phyloP scores from a whole-genome alignment of 2,888 invertebrate genomes.

The Nymphalis urticae region DNA sequence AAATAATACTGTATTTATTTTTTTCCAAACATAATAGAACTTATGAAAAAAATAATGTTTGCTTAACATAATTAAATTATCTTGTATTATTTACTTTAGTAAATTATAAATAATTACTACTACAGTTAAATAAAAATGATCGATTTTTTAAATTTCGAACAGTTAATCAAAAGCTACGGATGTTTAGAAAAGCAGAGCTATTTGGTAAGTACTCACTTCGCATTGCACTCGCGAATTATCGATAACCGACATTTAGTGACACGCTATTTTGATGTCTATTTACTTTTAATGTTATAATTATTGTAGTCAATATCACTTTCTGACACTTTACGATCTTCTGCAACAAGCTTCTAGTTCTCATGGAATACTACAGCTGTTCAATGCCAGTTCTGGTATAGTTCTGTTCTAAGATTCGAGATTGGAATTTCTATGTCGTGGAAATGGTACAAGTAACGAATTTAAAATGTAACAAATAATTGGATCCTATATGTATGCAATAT shows the following conservation, averaged over 20 bases:
- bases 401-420: background rate
- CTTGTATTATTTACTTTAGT: background rate
- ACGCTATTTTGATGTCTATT: too few species aligned
- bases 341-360: background rate
- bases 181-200: background rate
- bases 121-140: too few species aligned
- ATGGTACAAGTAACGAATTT: constrained; percentile 1
- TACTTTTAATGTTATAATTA: too few species aligned
- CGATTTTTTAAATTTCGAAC: too few species aligned
- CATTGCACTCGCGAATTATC: too few species aligned
- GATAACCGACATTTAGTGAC: too few species aligned
- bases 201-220: background rate
- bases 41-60: too few species aligned
- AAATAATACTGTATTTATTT: background rate
- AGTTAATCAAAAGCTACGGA: background rate
- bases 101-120: background rate
- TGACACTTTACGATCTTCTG: too few species aligned
- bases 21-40: too few species aligned
- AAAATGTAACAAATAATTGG: constrained; percentile 13
- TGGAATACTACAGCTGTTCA: background rate
- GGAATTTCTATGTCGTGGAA: constrained; percentile 12
- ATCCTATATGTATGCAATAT: constrained; percentile 4
- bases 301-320: too few species aligned
- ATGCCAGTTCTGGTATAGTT: background rate
- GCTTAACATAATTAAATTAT: too few species aligned